Evolutionary conservation across 2,888 invertebrate species (phyloP).

Genomic region (Clunio marinus): DNA sequence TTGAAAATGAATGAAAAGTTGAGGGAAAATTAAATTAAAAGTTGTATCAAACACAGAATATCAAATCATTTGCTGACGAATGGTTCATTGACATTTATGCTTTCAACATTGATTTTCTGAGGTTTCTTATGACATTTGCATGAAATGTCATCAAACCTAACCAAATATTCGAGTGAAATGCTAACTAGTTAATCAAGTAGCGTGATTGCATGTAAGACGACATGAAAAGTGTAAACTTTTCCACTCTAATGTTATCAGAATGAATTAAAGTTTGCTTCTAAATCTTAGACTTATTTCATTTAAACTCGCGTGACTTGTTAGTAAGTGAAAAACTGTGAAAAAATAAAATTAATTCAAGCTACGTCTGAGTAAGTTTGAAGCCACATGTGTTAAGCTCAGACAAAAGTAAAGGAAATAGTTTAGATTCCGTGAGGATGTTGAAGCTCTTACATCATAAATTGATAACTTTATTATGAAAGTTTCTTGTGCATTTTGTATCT

Average conservation of each 20-base stretch:
- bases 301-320: not conserved
- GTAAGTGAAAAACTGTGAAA: not conserved
- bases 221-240: not conserved
- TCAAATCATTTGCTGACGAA: not conserved
- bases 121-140: conserved; percentile 1
- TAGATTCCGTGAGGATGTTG: not conserved
- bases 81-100: conserved; percentile 3
- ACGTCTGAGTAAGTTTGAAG: not conserved
- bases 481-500: not conserved
- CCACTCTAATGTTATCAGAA: not conserved
- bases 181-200: not conserved
- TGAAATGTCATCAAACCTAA: not conserved
- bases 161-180: not conserved
- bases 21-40: not conserved
- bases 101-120: not conserved
- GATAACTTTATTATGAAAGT: not conserved
- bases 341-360: not conserved
- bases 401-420: conserved; percentile 1
- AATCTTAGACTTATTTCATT: not conserved
- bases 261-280: not conserved
- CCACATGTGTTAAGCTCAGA: not conserved
- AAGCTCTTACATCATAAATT: conserved; percentile 10
- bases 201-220: not conserved
- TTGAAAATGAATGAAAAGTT: not conserved
- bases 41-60: not conserved